A percentile compares a stretch with the other conserved stretches of the same genome.
phyloP scores from a whole-genome alignment of 2,797 vertebrate species.

The Somateria mollissima region DNA sequence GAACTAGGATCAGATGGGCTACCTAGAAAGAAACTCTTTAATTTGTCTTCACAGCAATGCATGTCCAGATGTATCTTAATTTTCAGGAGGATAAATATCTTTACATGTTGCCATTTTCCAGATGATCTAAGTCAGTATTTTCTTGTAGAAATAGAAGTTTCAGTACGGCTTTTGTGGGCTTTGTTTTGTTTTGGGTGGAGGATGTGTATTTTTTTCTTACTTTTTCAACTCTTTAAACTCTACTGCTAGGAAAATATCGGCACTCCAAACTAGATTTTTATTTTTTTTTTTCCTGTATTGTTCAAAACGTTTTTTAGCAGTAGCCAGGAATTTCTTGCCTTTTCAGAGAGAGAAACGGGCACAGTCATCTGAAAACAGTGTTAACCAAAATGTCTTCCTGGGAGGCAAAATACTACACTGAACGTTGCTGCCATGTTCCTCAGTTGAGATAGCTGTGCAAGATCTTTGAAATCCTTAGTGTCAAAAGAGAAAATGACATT shows the following conservation, averaged over 20 bases:
- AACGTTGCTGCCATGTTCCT: not conserved
- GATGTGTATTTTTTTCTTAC: not conserved
- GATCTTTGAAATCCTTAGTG: not conserved
- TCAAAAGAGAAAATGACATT: conserved; percentile 3
- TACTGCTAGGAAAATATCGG: not conserved
- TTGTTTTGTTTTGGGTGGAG: not conserved
- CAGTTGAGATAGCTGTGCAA: not conserved
- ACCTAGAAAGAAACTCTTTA: not conserved
- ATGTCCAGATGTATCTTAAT: not conserved
- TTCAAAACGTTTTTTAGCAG: not conserved
- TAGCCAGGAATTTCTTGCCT: not conserved
- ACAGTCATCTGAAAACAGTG: not conserved
- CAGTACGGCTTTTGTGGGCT: accelerated
- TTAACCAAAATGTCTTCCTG: not conserved
- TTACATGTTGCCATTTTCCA: not conserved
- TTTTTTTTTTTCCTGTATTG: not conserved
- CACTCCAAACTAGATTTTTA: not conserved
- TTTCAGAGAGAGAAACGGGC: not conserved
- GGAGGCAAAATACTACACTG: not conserved
- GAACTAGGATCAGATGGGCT: not conserved
- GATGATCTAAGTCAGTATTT: not conserved
- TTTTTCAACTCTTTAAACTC: not conserved
- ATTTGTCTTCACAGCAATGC: not conserved
- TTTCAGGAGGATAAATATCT: not conserved
- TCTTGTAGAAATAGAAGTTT: not conserved